Evolutionary conservation across 2,888 invertebrate species (phyloP), one percentile per base, ranked within the genome.

Genomic region (Pilophorus perplexus): DNA sequence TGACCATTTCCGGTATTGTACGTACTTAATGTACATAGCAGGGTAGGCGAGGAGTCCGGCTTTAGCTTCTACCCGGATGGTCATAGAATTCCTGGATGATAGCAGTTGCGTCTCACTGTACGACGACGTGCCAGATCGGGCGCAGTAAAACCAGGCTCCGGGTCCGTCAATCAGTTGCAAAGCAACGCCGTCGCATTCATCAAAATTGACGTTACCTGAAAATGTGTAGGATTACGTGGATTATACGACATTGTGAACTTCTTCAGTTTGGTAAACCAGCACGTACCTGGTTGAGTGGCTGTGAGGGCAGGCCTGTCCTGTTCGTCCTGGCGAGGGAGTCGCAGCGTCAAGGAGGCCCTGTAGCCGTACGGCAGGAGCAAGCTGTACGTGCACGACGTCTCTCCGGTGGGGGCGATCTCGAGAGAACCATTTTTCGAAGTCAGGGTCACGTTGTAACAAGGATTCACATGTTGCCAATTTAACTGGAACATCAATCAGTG

Each of bases 361-460:
- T 86, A 85, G 2, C 88, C 88, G 74, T 85, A 87, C 1, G 88
- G 87, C 72, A 88, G 76, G 74, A 85, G 85, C 60, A 88, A 84
- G 72, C 81, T 80, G 76, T 86, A 87, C 22, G 85, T 85, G 76
- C 88, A 88, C 71, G 82, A 78, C 23, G 87, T 76, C 46, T 82
- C 81, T 12, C 80, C 78, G 1, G 67, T 54, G 27, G 71, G 69
- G 80, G 80, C 5, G 84, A 84, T 71, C 82, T 82, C 74, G 85
- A 79, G 75, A 73, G 85, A 83, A 74, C 84, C 86, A 78, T 85
- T 86, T 71, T 81, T 80, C 60, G 80, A 79, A 72, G 82, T 81
- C 71, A 86, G 81, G 33, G 85, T 83, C 70, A 87, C 82, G 75
- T 87, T 85, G 75, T 87, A 86, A 73, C 88, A 88, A 75, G 84